phyloP scores from a whole-genome alignment of 2,888 invertebrate genomes.

The Teleogryllus oceanicus region DNA sequence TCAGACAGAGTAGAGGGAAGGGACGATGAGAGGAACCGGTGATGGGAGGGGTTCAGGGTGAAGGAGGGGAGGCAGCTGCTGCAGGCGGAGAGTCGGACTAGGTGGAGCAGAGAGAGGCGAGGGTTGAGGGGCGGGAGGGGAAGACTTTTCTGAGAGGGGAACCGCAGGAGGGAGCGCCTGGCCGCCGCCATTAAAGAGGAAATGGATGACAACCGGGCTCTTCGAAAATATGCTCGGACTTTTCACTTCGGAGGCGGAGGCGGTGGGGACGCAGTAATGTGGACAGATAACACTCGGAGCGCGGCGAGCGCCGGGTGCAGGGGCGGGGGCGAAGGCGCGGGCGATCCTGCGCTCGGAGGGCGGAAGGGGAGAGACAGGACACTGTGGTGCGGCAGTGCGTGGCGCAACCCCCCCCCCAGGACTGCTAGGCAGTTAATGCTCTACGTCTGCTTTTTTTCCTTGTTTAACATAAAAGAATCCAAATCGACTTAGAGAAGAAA shows the following conservation, averaged over 20 bases:
- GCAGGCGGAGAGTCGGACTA: not conserved
- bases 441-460: too few species aligned
- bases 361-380: too few species aligned
- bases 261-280: not conserved
- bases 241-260: not conserved
- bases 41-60: too few species aligned
- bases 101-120: too few species aligned
- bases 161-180: not conserved
- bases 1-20: too few species aligned
- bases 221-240: slow-evolving; percentile 10
- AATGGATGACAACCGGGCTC: not conserved
- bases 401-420: too few species aligned
- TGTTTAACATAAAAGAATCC: too few species aligned
- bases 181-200: not conserved
- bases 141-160: not conserved
- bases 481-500: too few species aligned
- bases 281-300: not conserved
- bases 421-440: too few species aligned
- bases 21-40: too few species aligned
- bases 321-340: not conserved
- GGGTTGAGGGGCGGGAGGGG: too few species aligned
- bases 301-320: not conserved
- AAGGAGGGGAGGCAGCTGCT: not conserved
- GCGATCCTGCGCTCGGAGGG: not conserved
- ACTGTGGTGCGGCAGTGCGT: too few species aligned